Conservation (phyloP, 2,113 vertebrate species). For the Illadopsis cleaveri region DNA sequence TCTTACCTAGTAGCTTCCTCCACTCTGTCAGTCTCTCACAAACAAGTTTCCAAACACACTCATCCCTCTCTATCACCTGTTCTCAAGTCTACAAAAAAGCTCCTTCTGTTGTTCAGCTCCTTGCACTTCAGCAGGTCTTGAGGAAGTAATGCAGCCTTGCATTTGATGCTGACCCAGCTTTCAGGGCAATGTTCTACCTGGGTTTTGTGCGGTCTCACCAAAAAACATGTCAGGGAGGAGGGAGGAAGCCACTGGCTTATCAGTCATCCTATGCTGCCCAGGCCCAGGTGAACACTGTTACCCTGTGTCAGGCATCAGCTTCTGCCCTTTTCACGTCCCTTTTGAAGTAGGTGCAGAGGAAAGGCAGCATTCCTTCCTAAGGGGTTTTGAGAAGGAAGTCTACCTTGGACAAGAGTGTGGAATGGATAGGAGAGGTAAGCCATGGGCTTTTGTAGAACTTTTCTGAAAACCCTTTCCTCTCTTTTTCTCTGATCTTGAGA, state of each 20-base stretch:
- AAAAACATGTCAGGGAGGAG: background rate
- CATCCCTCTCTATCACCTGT: background rate
- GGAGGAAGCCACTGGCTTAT: background rate
- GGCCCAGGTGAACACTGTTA: fast-evolving
- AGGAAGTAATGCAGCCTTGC: background rate
- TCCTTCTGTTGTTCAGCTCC: background rate
- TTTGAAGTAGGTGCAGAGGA: fast-evolving
- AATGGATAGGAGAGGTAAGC: background rate
- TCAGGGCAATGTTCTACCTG: background rate
- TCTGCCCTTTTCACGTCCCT: background rate
- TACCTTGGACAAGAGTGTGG: background rate
- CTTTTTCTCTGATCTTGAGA: background rate
- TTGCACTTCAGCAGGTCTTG: background rate
- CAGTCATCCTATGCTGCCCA: background rate
- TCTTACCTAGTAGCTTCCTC: background rate
- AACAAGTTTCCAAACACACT: background rate
- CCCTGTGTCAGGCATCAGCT: background rate
- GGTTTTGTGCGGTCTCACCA: background rate
- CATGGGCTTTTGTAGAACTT: background rate
- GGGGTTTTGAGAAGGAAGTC: background rate
- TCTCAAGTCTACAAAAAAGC: background rate
- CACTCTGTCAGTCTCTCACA: background rate
- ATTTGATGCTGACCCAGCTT: background rate
- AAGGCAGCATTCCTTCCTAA: background rate
- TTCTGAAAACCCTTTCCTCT: background rate